Evolutionary conservation across 2,888 invertebrate species (phyloP), one percentile per base, ranked within the genome.

Genomic region (Diadegma fenestrale): DNA sequence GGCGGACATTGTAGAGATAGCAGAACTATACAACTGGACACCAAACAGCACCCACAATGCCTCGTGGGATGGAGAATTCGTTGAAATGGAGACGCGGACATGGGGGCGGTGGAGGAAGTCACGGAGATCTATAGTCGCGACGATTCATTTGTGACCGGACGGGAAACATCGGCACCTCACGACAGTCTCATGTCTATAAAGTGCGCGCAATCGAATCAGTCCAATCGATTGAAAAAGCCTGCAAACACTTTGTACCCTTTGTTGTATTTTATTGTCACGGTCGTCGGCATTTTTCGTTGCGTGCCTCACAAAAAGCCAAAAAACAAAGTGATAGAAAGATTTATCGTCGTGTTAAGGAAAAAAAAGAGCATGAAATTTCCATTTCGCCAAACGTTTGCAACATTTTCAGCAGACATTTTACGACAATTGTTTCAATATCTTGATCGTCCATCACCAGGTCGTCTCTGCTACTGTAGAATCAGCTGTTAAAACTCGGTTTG

Each of bases 141-240:
- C 92, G 91, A 93, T 93, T 93, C 93, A 93, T 93, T 93, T 91
- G 54, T 73, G 90, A 88, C 89, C 89, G 87, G 90, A 91, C 92
- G 91, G 92, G 90, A 92, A 92, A 92, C 92, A 93, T 87, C 88
- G 90, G 89, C 91, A 90, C 83, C 87, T 87, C 86, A 83, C 88
- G 85, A 87, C 84, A 79, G 66, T 75, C 78, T 69, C 26, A 64
- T 85, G 82, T 75, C n/a, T 64, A 51, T 77, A 51, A 64, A 64
- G 66, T 68, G 51, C n/a, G 12, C 43, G n/a, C 54, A 41, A 54
- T 41, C 66, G 14, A 66, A 77, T 37, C 8, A 77, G 66, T n/a
- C 5, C 45, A 48, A 75, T 63, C 45, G 45, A 66, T 51, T 48
- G 51, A 51, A n/a, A 72, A 72, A 58, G 22, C 72, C 14, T 72